Evolutionary conservation across 1,140 invertebrate genomes (phyloP), one percentile per base, ranked within the genome.

Genomic region (Drosophila albomicans): DNA sequence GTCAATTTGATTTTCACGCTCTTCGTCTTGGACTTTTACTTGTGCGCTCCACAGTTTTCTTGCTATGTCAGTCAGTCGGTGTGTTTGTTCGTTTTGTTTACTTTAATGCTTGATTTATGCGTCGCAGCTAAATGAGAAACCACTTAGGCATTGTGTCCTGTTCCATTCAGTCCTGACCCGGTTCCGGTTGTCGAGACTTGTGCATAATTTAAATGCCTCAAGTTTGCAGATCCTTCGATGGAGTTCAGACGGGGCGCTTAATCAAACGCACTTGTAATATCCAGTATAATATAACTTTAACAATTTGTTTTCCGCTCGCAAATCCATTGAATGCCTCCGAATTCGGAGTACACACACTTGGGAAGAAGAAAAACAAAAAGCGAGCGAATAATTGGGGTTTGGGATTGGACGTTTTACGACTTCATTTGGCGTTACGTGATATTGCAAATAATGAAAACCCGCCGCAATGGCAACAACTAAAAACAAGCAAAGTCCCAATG

Each of bases 361-460:
- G 20, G 20, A 25, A 4, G 20, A 25, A 25, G 20, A 25, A 25
- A 25, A 25, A 25, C 13, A 65, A 20, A 45, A 43, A 46, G 59
- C 30, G 46, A 15, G 56, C 20, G 35, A 58, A 48, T 70, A 51
- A 46, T 41, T 67, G 46, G 46, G 48, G 56, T 46, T 67, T 41
- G 20, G 71, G 30, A 46, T 46, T 51, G 67, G 67, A 77, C 76
- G 52, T 84, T 87, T 88, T 88, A 87, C 84, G 84, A 88, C 84
- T 87, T 87, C 80, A 88, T 88, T 88, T 78, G 69, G 58, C 70
- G 77, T 80, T 87, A 87, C 84, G 84, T 88, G 84, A 87, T 88
- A 87, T 81, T 87, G 80, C 77, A 78, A 87, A 88, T 84, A 87
- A 87, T 88, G 80, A 88, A 88, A 81, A 69, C 48, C 74, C 61